Evolutionary conservation across 2,888 invertebrate species (phyloP).

Genomic region (Therioaphis trifolii): DNA sequence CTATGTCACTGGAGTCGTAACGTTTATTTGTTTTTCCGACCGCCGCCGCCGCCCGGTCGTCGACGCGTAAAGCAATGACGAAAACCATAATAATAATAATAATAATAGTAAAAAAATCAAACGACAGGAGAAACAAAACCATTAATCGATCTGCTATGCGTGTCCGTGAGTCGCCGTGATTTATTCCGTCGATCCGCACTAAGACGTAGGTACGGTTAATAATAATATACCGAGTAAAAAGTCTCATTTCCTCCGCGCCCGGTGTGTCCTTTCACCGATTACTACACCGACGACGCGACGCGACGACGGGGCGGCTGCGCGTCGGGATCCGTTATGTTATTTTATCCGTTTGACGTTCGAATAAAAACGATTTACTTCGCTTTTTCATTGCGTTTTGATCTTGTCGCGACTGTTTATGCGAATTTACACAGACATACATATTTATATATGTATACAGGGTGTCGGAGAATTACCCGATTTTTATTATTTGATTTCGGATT

Average conservation of each 20-base stretch:
- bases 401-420: too few relatives aligned
- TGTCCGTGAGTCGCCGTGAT: background rate
- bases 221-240: background rate
- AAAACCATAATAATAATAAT: background rate
- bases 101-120: slow-evolving; percentile 7
- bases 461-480: too few relatives aligned
- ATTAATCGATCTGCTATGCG: slow-evolving; percentile 24
- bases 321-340: background rate
- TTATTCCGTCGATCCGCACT: background rate
- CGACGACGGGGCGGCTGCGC: too few relatives aligned
- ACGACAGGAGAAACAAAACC: too few relatives aligned
- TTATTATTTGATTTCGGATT: too few relatives aligned
- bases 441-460: too few relatives aligned
- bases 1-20: slow-evolving; percentile 42
- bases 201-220: background rate
- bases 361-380: background rate
- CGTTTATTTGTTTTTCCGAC: slow-evolving; percentile 23
- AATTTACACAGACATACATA: too few relatives aligned
- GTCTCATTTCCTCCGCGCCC: background rate
- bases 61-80: background rate
- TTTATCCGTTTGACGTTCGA: slow-evolving; percentile 1
- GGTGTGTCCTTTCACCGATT: too few relatives aligned
- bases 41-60: too few relatives aligned
- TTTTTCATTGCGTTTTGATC: too few relatives aligned
- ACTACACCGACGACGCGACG: too few relatives aligned